Evolutionary conservation across 2,888 invertebrate genomes (phyloP).

Genomic region (Drosophila hamatofila): DNA sequence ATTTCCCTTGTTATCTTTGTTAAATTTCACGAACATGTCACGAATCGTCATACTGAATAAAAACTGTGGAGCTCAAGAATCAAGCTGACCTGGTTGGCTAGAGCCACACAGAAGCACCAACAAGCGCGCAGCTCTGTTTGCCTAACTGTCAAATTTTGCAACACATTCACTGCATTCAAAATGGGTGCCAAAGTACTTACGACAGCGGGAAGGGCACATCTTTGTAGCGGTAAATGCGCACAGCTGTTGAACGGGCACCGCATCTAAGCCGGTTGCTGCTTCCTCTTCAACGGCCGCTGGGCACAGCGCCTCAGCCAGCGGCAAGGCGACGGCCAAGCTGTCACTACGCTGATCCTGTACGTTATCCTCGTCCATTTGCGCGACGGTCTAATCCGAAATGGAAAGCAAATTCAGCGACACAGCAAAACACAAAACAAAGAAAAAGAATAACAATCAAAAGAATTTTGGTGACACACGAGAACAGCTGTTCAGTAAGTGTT

Average conservation of each 20-base stretch:
- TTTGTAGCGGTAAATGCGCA: constrained; percentile 26
- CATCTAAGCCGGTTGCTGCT: constrained; percentile 10
- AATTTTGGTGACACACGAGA: constrained; percentile 11
- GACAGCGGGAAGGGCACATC: constrained; percentile 47
- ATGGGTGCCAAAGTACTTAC: constrained; percentile 40
- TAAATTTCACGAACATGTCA: neutral
- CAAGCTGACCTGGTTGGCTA: neutral
- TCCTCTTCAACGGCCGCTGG: neutral
- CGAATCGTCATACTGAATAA: neutral
- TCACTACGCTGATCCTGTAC: neutral
- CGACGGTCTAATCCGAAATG: neutral
- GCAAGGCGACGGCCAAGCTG: neutral
- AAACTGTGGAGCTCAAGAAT: neutral
- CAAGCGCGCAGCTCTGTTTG: neutral
- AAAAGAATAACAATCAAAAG: neutral
- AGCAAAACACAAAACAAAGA: neutral
- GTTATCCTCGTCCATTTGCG: constrained; percentile 37
- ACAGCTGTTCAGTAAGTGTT: constrained; percentile 50
- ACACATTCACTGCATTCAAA: neutral
- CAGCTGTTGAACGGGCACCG: constrained; percentile 29
- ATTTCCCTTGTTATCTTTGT: neutral
- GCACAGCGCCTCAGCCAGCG: neutral
- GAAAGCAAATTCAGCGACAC: neutral
- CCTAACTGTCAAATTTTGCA: too few relatives aligned
- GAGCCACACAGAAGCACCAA: neutral